These are phyloP conservation scores for Regulus satrapa DNA, from an alignment of 2,113 vertebrate species.

Conservation along the genomic window DNA sequence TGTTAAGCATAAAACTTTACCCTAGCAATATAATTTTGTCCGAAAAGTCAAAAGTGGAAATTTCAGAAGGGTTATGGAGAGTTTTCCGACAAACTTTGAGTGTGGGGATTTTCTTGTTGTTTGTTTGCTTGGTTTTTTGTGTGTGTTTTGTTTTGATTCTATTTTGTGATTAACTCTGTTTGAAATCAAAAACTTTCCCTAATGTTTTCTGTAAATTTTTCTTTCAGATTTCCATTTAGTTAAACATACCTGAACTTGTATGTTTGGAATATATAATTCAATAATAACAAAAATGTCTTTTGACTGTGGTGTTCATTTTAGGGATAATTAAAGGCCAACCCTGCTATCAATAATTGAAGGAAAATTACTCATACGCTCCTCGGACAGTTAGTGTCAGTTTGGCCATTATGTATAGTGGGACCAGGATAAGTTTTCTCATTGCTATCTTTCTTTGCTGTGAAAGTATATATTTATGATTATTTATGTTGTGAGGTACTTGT, in stretches of 20 bases:
- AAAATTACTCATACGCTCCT: background rate
- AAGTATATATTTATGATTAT: background rate
- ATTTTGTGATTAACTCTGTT: background rate
- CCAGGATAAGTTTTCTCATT: background rate
- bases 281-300: background rate
- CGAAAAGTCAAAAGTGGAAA: background rate
- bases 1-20: background rate
- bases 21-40: background rate
- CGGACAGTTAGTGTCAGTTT: background rate
- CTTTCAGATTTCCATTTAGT: background rate
- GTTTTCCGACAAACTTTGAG: background rate
- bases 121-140: too few species aligned
- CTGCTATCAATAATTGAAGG: background rate
- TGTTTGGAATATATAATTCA: background rate
- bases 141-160: background rate
- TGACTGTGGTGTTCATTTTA: background rate
- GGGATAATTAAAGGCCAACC: background rate
- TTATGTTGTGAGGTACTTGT: background rate
- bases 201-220: background rate
- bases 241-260: background rate
- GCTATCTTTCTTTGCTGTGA: background rate
- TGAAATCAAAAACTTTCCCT: background rate
- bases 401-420: background rate
- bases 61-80: background rate
- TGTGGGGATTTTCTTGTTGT: too few species aligned